phyloP scores from a whole-genome alignment of 2,888 invertebrate species.

The Caenorhabditis auriculariae region DNA sequence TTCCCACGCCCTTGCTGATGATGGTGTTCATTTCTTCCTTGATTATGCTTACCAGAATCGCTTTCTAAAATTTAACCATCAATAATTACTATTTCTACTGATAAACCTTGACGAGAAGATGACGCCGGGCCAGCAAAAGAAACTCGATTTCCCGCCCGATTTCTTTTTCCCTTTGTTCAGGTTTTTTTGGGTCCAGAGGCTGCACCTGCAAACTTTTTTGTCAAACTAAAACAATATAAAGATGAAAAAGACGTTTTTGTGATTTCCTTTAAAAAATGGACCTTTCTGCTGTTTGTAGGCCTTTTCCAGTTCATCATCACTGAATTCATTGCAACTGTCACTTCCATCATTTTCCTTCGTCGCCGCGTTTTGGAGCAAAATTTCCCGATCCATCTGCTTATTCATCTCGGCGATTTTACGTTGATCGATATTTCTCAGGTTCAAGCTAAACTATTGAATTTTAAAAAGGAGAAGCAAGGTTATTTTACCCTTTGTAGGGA shows the following conservation, averaged over 20 bases:
- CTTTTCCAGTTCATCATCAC: slow-evolving; percentile 28
- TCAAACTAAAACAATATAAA: too few relatives aligned
- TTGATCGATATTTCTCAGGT: too few relatives aligned
- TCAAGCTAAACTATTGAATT: too few relatives aligned
- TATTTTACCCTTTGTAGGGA: slow-evolving; percentile 24
- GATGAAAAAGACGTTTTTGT: neutral
- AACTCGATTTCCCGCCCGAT: neutral
- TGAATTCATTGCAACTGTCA: slow-evolving; percentile 27
- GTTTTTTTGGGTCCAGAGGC: neutral
- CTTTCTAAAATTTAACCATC: too few relatives aligned
- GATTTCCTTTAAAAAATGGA: neutral
- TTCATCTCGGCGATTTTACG: too few relatives aligned
- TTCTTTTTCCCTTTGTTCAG: neutral
- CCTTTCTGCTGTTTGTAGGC: slow-evolving; percentile 2
- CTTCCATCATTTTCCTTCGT: neutral
- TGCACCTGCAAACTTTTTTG: too few relatives aligned
- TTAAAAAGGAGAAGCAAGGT: neutral
- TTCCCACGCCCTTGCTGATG: too few relatives aligned
- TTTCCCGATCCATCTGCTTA: slow-evolving; percentile 13
- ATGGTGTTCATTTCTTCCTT: too few relatives aligned
- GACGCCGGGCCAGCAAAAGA: too few relatives aligned
- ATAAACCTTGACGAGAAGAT: too few relatives aligned
- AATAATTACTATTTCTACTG: too few relatives aligned
- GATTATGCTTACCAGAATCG: too few relatives aligned
- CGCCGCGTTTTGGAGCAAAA: slow-evolving; percentile 2